Evolutionary conservation across 2,113 vertebrate species (phyloP).

Genomic region (Choloepus hoffmanni): DNA sequence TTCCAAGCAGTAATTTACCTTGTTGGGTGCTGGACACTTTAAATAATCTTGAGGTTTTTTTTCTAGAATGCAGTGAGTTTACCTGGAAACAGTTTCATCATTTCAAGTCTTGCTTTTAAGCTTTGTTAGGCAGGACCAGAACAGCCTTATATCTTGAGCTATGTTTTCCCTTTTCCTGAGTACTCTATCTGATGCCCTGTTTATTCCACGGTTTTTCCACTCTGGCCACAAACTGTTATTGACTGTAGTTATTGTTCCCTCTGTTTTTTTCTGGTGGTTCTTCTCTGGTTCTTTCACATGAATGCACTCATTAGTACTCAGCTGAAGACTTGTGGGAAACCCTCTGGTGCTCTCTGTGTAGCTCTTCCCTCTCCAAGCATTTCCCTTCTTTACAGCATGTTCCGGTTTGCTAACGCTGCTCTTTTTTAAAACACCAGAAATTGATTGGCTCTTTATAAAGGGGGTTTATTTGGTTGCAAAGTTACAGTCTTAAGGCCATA

Average conservation of each 20-base stretch:
- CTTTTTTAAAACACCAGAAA: too few relatives aligned
- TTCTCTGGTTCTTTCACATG: background rate
- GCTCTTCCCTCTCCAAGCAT: background rate
- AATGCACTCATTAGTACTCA: background rate
- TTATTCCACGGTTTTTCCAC: background rate
- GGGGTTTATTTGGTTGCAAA: too few relatives aligned
- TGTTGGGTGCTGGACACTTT: background rate
- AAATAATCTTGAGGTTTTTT: background rate
- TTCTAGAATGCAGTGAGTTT: background rate
- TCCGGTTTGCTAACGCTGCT: too few relatives aligned
- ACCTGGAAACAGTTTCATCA: background rate
- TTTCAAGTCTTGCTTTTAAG: background rate
- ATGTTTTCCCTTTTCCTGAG: background rate
- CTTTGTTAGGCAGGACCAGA: too few relatives aligned
- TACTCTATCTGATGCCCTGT: background rate
- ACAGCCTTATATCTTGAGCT: background rate
- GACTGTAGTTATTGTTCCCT: background rate
- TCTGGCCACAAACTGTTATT: background rate
- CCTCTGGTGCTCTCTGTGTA: background rate
- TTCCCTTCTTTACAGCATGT: background rate
- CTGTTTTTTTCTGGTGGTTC: background rate
- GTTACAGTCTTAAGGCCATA: too few relatives aligned
- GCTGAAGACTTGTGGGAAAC: background rate
- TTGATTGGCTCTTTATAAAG: too few relatives aligned
- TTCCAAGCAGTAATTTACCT: slow-evolving; percentile 11